Evolutionary conservation across 2,888 invertebrate species (phyloP).

Genomic region (Notodonta ziczac): DNA sequence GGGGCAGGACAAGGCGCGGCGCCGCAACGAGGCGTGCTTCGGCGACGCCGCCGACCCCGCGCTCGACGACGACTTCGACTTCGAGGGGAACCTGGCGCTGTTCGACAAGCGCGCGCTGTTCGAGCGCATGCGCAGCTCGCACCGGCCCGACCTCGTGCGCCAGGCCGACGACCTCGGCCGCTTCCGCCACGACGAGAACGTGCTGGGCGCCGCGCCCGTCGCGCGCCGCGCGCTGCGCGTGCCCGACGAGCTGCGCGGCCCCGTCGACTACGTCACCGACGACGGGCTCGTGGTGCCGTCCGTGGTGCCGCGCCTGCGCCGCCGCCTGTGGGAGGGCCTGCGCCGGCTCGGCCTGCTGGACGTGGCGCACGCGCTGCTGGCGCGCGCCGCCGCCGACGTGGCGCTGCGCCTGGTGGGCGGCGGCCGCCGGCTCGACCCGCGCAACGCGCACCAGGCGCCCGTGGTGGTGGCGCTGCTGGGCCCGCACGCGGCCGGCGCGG

Average conservation of each 20-base stretch:
- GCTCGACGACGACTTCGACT: conserved; percentile 93
- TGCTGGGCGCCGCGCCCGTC: conserved; percentile 75
- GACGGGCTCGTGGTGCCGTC: conserved; percentile 92
- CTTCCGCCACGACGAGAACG: conserved; percentile 94
- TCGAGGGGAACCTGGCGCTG: conserved; percentile 96
- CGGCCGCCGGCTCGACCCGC: conserved; percentile 91
- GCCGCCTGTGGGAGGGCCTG: conserved; percentile 87
- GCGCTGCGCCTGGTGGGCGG: conserved; percentile 91
- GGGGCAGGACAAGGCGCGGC: conserved; percentile 68
- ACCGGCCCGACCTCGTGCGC: conserved; percentile 69
- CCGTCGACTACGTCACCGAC: conserved; percentile 89
- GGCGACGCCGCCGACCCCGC: conserved; percentile 88
- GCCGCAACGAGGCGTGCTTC: conserved; percentile 91
- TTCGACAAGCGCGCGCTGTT: conserved; percentile 90
- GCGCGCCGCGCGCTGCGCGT: conserved; percentile 84
- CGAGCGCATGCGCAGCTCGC: conserved; percentile 64
- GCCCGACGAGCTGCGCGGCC: conserved; percentile 84
- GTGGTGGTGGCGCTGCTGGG: conserved; percentile 90
- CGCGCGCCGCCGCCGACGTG: conserved; percentile 93
- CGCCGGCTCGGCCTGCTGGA: conserved; percentile 86
- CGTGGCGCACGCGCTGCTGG: conserved; percentile 88
- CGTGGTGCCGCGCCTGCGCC: conserved; percentile 87
- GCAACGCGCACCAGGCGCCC: conserved; percentile 95
- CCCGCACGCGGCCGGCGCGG: conserved; percentile 83
- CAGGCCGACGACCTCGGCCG: conserved; percentile 67